These are phyloP conservation scores for Rhinella marina DNA, from an alignment of 2,797 vertebrate species.

Conservation along the genomic window DNA sequence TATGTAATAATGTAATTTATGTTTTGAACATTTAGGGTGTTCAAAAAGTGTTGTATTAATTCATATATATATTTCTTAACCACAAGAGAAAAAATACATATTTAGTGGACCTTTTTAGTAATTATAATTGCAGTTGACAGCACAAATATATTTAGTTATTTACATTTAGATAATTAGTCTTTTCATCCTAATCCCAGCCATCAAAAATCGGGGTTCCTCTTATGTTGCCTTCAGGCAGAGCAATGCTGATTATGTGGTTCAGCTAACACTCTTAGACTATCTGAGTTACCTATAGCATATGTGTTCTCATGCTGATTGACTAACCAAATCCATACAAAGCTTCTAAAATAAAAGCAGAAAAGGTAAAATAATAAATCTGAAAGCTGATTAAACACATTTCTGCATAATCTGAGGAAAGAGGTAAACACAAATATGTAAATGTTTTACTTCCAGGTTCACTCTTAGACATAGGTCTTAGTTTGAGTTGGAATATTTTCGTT, in stretches of 20 bases:
- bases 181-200: background rate
- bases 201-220: background rate
- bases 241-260: conserved; percentile 42
- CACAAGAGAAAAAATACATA: background rate
- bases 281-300: conserved; percentile 35
- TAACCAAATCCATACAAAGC: conserved; percentile 56
- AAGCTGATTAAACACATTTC: conserved; percentile 65
- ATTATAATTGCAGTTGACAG: background rate
- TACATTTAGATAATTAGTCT: background rate
- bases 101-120: background rate
- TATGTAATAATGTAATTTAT: background rate
- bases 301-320: conserved; percentile 58
- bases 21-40: background rate
- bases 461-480: conserved; percentile 52
- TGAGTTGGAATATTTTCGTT: background rate
- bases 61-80: background rate
- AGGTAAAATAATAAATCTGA: conserved; percentile 60
- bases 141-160: background rate
- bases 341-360: conserved; percentile 47
- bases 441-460: conserved; percentile 9
- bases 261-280: conserved; percentile 18
- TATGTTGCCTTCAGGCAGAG: conserved; percentile 7
- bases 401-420: conserved; percentile 65
- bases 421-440: conserved; percentile 60
- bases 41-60: background rate